Evolutionary conservation across 2,113 vertebrate species (phyloP).

Genomic region (Camelus bactrianus): DNA sequence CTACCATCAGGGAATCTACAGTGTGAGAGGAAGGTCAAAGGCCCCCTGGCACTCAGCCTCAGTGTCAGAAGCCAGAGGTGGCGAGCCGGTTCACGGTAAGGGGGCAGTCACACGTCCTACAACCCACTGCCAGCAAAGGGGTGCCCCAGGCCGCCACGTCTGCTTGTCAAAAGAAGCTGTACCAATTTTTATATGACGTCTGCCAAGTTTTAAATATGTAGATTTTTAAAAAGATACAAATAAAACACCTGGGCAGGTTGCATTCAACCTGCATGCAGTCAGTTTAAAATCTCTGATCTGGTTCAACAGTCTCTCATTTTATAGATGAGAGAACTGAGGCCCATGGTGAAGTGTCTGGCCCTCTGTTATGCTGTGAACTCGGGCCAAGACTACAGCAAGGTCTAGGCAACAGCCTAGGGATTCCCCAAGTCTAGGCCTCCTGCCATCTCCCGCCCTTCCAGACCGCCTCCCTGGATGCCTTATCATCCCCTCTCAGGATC

Average conservation of each 20-base stretch:
- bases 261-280: neutral
- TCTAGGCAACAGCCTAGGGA: neutral
- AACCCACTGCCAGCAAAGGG: neutral
- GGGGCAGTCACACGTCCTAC: fast-evolving
- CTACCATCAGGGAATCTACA: neutral
- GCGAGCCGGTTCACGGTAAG: fast-evolving
- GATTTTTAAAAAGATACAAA: neutral
- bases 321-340: neutral
- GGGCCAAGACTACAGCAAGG: neutral
- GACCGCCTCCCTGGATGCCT: neutral
- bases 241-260: neutral
- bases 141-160: neutral
- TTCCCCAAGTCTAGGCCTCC: neutral
- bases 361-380: neutral
- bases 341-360: neutral
- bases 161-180: neutral
- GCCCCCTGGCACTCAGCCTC: neutral
- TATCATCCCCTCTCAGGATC: neutral
- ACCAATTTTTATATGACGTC: neutral
- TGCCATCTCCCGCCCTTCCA: neutral
- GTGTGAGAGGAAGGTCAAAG: neutral
- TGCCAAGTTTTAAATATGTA: neutral
- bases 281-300: neutral
- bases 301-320: neutral
- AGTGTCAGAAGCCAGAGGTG: neutral